Evolutionary conservation across 2,113 vertebrate species (phyloP), one percentile per base, ranked within the genome.

Genomic region (Melozone crissalis): DNA sequence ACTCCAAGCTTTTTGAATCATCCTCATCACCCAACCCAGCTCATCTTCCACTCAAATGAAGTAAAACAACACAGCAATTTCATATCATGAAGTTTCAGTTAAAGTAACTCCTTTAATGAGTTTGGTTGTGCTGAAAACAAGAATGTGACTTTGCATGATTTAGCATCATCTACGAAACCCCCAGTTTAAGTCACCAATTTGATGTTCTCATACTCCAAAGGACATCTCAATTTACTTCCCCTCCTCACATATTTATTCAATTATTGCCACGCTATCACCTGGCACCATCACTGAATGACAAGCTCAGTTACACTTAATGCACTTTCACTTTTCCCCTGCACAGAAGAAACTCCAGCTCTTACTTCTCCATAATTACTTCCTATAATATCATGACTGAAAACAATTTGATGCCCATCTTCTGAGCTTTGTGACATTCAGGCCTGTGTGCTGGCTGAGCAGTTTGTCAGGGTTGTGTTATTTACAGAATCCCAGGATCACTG

Each of bases 131-230:
- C 71, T 66, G 30, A 61, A 92, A 72, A 31, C 17, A 63, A 51
- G 47, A 84, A n/a, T 22, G 51, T 74, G 73, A 76, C 91, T 92
- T 79, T 80, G 58, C 67, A 68, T 51, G 35, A 89, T 78, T 84
- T 54, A 54, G 43, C 66, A 74, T 10, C n/a, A 7, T 67, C 39
- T 66, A 52, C 37, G 11, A 79, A 68, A 85, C 37, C 12, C 3
- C 18, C 24, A 52, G 21, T 57, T 84, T 54, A 83, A 63, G 71
- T 52, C 59, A 85, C 39, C n/a, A 27, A 26, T 66, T 55, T 47
- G 41, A 89, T 57, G 39, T 78, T 91, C 66, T 87, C 47, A 54
- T 72, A 31, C 24, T 63, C 54, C 43, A 67, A 55, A 94, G 15
- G 13, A 83, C 24, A 47, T 35, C 68, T 89, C 84, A 43, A 67